Conservation (phyloP, 2,113 vertebrate genomes). For the Zootoca vivipara region DNA sequence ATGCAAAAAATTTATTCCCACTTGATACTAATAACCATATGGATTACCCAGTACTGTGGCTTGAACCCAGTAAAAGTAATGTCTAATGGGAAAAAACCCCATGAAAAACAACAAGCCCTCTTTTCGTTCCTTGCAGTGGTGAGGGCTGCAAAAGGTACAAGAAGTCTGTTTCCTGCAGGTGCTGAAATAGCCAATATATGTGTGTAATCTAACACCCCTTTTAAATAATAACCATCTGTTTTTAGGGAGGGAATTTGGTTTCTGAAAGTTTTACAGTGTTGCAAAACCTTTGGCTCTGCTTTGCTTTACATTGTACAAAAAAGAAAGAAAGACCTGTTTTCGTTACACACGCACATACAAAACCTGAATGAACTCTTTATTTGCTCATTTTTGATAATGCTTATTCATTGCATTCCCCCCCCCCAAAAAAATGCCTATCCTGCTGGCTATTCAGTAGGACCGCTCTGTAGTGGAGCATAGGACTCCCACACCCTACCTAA, state of each 20-base stretch:
- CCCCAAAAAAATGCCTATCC: background rate
- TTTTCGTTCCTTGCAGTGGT: background rate
- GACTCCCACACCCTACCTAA: too few species aligned
- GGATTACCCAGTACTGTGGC: background rate
- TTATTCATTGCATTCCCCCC: background rate
- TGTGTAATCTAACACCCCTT: background rate
- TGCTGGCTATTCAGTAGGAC: background rate
- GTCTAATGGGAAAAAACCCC: background rate
- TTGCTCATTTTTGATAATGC: background rate
- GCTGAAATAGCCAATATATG: background rate
- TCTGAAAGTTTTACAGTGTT: background rate
- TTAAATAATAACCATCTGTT: slow-evolving; percentile 2
- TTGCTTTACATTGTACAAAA: background rate
- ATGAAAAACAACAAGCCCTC: slow-evolving; percentile 2
- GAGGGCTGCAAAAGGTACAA: background rate
- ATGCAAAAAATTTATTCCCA: background rate
- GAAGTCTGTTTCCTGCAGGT: slow-evolving; percentile 19
- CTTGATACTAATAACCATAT: slow-evolving; percentile 6
- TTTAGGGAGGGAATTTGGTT: background rate
- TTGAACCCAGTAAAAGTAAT: background rate
- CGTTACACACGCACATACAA: background rate
- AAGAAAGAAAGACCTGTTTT: background rate
- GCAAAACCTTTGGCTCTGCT: background rate
- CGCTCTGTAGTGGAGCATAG: background rate
- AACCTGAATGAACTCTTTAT: background rate